Conservation (phyloP, 1,140 invertebrate genomes). For the Calycopis cecrops region DNA sequence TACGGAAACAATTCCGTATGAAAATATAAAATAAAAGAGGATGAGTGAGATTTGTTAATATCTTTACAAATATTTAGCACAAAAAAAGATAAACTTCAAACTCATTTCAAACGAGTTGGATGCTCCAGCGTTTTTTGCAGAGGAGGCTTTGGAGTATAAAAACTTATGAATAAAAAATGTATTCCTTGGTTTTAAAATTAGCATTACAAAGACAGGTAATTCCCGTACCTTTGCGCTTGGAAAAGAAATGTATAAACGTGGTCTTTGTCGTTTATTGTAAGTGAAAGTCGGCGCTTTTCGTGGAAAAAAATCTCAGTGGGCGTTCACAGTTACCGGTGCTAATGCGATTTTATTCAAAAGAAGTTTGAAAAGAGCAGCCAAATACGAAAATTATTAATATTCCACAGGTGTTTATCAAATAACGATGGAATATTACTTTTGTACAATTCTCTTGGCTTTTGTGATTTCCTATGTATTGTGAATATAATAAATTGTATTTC, state of each 20-base stretch:
- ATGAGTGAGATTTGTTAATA: neutral
- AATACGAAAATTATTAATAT: conserved; percentile 13
- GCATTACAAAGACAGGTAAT: conserved; percentile 73
- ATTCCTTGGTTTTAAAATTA: conserved; percentile 74
- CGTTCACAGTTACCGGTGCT: too few species aligned
- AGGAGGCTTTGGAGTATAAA: conserved; percentile 66
- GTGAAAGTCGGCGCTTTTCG: conserved; percentile 62
- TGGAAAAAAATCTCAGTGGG: conserved; percentile 15
- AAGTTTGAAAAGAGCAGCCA: conserved; percentile 15
- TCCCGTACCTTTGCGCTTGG: conserved; percentile 63
- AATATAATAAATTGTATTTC: too few species aligned
- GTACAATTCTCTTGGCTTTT: conserved; percentile 5
- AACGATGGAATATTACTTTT: conserved; percentile 5
- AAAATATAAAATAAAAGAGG: neutral
- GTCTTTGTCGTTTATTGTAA: conserved; percentile 59
- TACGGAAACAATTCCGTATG: too few species aligned
- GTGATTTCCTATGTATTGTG: neutral
- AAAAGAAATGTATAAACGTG: conserved; percentile 64
- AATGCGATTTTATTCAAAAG: conserved; percentile 21
- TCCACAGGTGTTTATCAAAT: conserved; percentile 12
- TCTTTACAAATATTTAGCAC: conserved; percentile 41
- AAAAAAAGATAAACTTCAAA: conserved; percentile 47
- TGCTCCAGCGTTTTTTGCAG: too few species aligned
- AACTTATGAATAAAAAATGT: conserved; percentile 75
- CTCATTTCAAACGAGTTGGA: conserved; percentile 60